Base-by-base conservation (phyloP, 1,140 invertebrate genomes). In the Anoplophora glabripennis region DNA sequence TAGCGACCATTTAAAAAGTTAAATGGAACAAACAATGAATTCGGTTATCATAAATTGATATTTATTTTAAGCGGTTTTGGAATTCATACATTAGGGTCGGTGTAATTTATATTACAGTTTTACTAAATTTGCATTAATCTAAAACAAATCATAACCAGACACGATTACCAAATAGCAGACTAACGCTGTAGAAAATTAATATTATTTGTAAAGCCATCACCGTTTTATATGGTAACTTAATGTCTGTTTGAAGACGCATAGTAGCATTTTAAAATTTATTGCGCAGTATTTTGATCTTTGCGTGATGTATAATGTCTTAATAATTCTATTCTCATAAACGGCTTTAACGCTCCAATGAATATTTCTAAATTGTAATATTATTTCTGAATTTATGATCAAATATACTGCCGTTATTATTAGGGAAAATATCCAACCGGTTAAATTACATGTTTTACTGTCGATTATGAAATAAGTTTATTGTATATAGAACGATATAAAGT, bases 111-210 rank as follows among this genome's bases (percentile, higher is more conserved):
- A 41, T 12, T 41, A 41, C 38, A 41, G 15, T 41, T 41, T 41
- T 41, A 41, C 38, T 41, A 7, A 41, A 41, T 41, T 41, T 41
- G 38, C 38, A 41, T 41, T 41, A 41, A 41, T 12, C 15, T 41
- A 41, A 12, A 41, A 41, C 7, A 41, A 41, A 41, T 41, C 38
- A 38, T 9, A 17, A n/a, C 38, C n/a, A 4, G 7, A 41, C 38
- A 41, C 38, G 7, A 17, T 7, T 41, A 7, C 38, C n/a, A 41
- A 41, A 41, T 41, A 41, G 38, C n/a, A 41, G 2, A 41, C 38
- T 41, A 41, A 41, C 7, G 2, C 15, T 41, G 15, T 41, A 7
- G 38, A 12, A 41, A 41, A 41, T 41, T 41, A 12, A 41, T 41
- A 17, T 12, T 41, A 41, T 41, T 41, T 41, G 4, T 41, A 7